A percentile compares a stretch with the other conserved stretches of the same genome.
Evolutionary conservation across 2,797 vertebrate genomes (phyloP).

Genomic region (Vultur gryphus): DNA sequence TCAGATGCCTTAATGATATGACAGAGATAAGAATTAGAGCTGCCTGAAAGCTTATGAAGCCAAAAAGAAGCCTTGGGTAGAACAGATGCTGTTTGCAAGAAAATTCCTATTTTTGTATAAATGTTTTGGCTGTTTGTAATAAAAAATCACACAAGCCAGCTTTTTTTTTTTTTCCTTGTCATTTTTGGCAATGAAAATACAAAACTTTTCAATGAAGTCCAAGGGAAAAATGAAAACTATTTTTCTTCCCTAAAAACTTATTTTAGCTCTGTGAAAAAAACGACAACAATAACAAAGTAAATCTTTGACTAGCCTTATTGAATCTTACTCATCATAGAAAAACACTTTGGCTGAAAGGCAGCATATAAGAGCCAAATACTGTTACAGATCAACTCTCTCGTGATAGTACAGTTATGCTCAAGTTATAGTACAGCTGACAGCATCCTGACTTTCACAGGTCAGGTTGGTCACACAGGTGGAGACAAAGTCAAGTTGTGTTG

Average conservation of each 20-base stretch:
- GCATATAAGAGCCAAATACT: not conserved
- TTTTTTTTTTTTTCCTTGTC: not conserved
- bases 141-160: not conserved
- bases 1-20: not conserved
- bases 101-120: not conserved
- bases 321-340: not conserved
- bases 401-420: not conserved
- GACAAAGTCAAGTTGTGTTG: not conserved
- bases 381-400: not conserved
- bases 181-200: not conserved
- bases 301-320: not conserved
- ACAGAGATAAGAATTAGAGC: not conserved
- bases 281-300: not conserved
- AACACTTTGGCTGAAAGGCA: not conserved
- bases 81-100: slow-evolving; percentile 9
- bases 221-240: not conserved
- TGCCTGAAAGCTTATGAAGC: not conserved
- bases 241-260: not conserved
- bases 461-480: not conserved
- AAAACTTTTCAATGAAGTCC: not conserved
- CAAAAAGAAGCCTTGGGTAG: not conserved
- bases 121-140: not conserved
- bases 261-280: not conserved
- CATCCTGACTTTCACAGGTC: not conserved
- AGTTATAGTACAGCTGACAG: not conserved